Conservation (phyloP, 2,113 vertebrate genomes). For the Lagopus leucura region DNA sequence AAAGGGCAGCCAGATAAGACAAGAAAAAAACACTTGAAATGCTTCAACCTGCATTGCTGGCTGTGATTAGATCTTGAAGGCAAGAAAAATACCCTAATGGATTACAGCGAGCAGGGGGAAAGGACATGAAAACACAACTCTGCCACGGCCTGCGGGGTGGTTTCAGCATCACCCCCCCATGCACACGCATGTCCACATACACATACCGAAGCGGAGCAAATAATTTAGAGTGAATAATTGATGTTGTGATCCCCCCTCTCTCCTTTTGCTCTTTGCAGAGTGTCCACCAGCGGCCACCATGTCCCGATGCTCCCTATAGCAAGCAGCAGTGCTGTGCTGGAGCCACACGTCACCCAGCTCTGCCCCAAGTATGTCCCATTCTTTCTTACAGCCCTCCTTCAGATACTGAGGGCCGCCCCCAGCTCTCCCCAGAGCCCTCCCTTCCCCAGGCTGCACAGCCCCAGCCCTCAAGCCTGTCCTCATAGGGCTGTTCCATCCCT, state of each 20-base stretch:
- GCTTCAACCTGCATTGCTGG: slow-evolving; percentile 38
- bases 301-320: not conserved
- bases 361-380: not conserved
- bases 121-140: not conserved
- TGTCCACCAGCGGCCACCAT: rapidly evolving
- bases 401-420: not conserved
- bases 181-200: rapidly evolving
- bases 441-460: too few species aligned
- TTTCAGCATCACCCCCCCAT: rapidly evolving
- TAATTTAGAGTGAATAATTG: not conserved
- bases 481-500: too few species aligned
- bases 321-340: rapidly evolving
- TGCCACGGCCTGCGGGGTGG: not conserved
- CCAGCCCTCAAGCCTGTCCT: too few species aligned
- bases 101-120: not conserved
- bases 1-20: slow-evolving; percentile 54
- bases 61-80: slow-evolving; percentile 31
- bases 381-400: too few species aligned
- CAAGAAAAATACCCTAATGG: slow-evolving; percentile 39
- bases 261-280: not conserved
- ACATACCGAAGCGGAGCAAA: not conserved
- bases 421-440: not conserved
- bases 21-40: not conserved
- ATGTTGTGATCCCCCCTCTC: rapidly evolving
- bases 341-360: rapidly evolving